phyloP scores from a whole-genome alignment of 2,888 invertebrate species.

The Thymelicus acteon region DNA sequence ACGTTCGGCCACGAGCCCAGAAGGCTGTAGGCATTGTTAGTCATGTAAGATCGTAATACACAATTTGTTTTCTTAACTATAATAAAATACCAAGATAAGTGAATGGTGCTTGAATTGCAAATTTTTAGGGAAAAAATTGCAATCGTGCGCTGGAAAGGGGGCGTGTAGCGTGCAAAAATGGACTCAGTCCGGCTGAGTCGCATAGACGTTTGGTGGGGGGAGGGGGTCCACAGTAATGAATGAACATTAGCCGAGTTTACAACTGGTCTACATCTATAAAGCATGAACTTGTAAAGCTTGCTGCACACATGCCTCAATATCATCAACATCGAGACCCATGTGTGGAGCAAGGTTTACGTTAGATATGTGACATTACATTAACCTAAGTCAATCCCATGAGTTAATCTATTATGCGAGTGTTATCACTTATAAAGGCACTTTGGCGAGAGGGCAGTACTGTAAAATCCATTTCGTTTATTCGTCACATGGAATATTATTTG shows the following conservation, averaged over 20 bases:
- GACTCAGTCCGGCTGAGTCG: conserved; percentile 78
- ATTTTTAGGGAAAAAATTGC: conserved; percentile 26
- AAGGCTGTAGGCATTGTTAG: too few species aligned
- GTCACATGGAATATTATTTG: too few species aligned
- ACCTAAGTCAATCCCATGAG: background rate
- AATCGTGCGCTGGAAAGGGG: conserved; percentile 43
- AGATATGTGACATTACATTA: background rate
- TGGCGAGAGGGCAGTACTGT: background rate
- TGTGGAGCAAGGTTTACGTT: background rate
- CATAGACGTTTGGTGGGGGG: conserved; percentile 68
- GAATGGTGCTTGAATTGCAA: conserved; percentile 34
- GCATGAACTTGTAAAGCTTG: too few species aligned
- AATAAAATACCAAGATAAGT: conserved; percentile 3
- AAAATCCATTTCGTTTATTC: background rate
- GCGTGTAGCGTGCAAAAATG: conserved; percentile 74
- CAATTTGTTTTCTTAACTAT: too few species aligned
- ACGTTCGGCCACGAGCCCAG: too few species aligned
- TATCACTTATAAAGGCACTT: background rate
- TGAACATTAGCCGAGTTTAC: too few species aligned
- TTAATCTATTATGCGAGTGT: background rate
- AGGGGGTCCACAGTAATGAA: too few species aligned
- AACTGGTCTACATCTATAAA: too few species aligned
- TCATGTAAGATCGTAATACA: too few species aligned
- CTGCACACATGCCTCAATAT: too few species aligned
- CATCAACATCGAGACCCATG: background rate